phyloP scores from a whole-genome alignment of 2,797 vertebrate species.

The Moxostoma hubbsi region DNA sequence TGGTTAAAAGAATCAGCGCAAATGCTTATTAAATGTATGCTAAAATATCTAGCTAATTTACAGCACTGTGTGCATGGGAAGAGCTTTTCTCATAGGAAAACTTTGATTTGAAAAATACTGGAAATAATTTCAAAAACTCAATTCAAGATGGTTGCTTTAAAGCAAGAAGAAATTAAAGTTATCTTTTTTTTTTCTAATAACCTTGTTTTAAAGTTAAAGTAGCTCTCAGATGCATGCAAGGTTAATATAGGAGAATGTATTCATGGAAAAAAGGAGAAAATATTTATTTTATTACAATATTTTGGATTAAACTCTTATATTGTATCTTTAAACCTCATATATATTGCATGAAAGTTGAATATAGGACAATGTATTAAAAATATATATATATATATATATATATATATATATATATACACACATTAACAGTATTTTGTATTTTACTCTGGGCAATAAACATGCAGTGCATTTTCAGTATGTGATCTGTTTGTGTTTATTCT shows the following conservation, averaged over 20 bases:
- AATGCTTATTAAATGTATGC: not conserved
- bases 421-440: slow-evolving; percentile 69
- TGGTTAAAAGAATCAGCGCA: not conserved
- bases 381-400: no score
- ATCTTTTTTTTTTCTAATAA: no score
- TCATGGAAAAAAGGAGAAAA: slow-evolving; percentile 42
- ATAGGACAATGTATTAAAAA: no score
- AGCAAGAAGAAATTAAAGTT: not conserved
- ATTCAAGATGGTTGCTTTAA: not conserved
- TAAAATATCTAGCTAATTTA: slow-evolving; percentile 16
- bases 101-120: not conserved
- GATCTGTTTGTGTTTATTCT: slow-evolving; percentile 14
- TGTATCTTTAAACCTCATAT: slow-evolving; percentile 44
- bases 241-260: slow-evolving; percentile 27
- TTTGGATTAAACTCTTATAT: slow-evolving; percentile 54
- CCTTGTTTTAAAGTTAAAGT: not conserved
- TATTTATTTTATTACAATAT: slow-evolving; percentile 66
- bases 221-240: not conserved
- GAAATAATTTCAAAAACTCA: not conserved
- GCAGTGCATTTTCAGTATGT: slow-evolving; percentile 26
- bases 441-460: slow-evolving; percentile 69
- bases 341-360: not conserved
- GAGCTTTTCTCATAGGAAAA: not conserved
- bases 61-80: slow-evolving; percentile 39
- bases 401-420: slow-evolving; percentile 7